These are phyloP conservation scores for Glossophaga mutica DNA, from an alignment of 2,797 vertebrate genomes.

Conservation along the genomic window DNA sequence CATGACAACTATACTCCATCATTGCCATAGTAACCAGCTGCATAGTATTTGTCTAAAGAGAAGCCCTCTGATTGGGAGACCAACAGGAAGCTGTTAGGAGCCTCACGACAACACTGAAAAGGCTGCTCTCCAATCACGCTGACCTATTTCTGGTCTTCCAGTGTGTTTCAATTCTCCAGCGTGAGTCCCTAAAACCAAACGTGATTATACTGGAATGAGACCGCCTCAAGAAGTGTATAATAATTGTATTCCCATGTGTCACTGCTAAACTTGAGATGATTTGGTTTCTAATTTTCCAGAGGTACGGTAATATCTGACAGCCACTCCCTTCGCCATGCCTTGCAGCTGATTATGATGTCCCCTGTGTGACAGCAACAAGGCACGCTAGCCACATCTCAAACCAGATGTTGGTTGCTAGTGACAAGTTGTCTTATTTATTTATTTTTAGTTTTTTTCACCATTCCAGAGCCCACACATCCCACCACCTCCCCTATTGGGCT, in stretches of 20 bases:
- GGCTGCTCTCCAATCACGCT: not conserved
- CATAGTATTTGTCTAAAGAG: constrained; percentile 74
- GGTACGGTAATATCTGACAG: not conserved
- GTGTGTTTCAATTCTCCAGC: not conserved
- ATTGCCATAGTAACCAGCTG: constrained; percentile 81
- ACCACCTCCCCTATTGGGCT: not conserved
- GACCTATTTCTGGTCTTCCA: constrained; percentile 42
- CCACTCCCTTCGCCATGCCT: constrained; percentile 36
- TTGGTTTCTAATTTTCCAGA: constrained; percentile 22
- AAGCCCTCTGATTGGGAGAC: constrained; percentile 50
- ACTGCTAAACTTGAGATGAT: not conserved
- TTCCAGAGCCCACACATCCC: not conserved
- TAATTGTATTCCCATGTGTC: not conserved
- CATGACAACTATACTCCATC: constrained; percentile 80
- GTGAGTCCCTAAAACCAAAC: not conserved
- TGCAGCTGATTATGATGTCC: not conserved
- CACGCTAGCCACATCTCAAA: not conserved
- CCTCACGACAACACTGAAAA: not conserved
- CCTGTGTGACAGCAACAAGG: not conserved
- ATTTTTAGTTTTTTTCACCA: not conserved
- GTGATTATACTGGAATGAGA: not conserved
- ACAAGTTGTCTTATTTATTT: not conserved
- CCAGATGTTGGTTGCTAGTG: not conserved
- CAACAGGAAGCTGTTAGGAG: not conserved
- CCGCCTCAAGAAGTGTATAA: not conserved